A percentile compares a stretch with the other conserved stretches of the same genome.
Conservation (phyloP, 2,797 vertebrate species). For the Myotis myotis region DNA sequence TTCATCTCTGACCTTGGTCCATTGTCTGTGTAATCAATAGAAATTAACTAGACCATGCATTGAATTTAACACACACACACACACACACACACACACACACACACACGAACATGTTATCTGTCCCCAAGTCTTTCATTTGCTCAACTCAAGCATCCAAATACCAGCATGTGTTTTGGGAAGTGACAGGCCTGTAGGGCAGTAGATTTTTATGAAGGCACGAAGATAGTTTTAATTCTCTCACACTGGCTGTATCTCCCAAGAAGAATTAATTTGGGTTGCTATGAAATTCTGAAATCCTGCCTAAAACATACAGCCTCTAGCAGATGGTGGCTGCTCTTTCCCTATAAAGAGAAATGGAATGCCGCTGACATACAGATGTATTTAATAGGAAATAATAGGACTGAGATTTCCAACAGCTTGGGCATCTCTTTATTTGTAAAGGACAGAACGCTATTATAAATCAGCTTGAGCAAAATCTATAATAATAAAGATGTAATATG, state of each 20-base stretch:
- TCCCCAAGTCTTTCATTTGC: not conserved
- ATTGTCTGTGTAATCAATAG: not conserved
- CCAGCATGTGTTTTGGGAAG: not conserved
- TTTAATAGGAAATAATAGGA: not conserved
- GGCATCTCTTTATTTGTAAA: not conserved
- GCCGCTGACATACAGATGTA: not conserved
- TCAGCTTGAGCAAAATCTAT: not conserved
- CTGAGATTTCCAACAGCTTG: not conserved
- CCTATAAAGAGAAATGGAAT: not conserved
- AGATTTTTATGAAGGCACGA: not conserved
- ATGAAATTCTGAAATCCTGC: conserved; percentile 54
- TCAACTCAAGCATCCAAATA: not conserved
- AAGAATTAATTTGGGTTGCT: conserved; percentile 51
- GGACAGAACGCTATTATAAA: not conserved
- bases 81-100: not conserved
- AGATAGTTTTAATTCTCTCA: not conserved
- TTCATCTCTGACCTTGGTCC: not conserved
- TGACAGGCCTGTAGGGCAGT: not conserved
- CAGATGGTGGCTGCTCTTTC: conserved; percentile 31
- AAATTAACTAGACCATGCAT: not conserved
- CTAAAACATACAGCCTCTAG: not conserved
- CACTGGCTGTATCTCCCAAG: conserved; percentile 20
- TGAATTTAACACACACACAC: not conserved
- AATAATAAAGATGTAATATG: no score
- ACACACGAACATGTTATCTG: not conserved